A percentile compares a stretch with the other conserved stretches of the same genome.
Conservation (phyloP, 2,888 invertebrate genomes). For the Tipula helvola region DNA sequence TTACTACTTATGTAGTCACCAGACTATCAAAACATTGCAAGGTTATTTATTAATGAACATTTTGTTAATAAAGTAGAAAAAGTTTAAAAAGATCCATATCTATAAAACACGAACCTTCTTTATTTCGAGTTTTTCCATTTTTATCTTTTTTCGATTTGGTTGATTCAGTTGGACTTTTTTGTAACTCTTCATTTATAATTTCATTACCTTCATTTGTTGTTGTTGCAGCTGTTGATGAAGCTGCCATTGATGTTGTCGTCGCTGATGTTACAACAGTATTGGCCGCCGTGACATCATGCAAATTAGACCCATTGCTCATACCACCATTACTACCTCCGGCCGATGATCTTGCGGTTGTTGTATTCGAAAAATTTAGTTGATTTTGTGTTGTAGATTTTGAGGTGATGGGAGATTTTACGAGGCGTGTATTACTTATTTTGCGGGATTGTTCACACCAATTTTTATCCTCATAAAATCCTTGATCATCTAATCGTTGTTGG, state of each 20-base stretch:
- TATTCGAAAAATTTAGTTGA: neutral
- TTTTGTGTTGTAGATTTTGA: neutral
- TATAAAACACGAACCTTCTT: slow-evolving; percentile 28
- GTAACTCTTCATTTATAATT: slow-evolving; percentile 31
- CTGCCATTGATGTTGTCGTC: slow-evolving; percentile 29
- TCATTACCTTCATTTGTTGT: slow-evolving; percentile 22
- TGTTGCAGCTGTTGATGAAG: neutral
- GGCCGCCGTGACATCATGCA: slow-evolving; percentile 25
- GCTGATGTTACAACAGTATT: slow-evolving; percentile 27
- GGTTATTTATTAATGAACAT: no score
- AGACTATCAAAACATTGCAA: no score
- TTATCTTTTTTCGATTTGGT: slow-evolving; percentile 41
- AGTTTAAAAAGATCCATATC: neutral
- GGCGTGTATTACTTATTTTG: slow-evolving; percentile 16
- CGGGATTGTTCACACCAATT: slow-evolving; percentile 11
- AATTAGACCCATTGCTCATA: neutral
- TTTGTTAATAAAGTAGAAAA: neutral
- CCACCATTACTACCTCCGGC: neutral
- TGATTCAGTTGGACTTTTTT: slow-evolving; percentile 42
- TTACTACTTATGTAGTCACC: no score
- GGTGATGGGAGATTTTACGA: slow-evolving; percentile 21
- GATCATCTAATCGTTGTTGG: slow-evolving; percentile 85
- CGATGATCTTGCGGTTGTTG: neutral
- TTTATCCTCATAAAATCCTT: slow-evolving; percentile 72
- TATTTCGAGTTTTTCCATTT: slow-evolving; percentile 32